These are phyloP conservation scores for Drosophila differens DNA, from an alignment of 2,888 invertebrate species.

Conservation along the genomic window DNA sequence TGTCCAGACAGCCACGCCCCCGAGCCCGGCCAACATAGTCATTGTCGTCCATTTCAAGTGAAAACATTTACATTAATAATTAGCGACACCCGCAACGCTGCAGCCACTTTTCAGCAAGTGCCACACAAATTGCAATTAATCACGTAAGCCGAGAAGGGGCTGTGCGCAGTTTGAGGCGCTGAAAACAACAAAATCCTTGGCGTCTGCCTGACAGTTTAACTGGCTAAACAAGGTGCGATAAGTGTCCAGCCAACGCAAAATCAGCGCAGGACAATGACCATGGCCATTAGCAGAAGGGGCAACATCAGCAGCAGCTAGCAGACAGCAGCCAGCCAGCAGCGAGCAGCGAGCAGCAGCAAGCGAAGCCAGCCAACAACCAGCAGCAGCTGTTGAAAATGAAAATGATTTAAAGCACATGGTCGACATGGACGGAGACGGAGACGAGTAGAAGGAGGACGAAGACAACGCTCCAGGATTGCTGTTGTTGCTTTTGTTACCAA, in stretches of 20 bases:
- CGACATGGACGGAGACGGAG: neutral
- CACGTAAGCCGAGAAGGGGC: slow-evolving; percentile 38
- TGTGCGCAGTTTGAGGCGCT: neutral
- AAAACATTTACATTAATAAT: slow-evolving; percentile 83
- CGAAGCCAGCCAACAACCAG: slow-evolving; percentile 18
- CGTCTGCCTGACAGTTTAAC: slow-evolving; percentile 75
- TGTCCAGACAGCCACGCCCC: slow-evolving; percentile 46
- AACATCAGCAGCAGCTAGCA: slow-evolving; percentile 11
- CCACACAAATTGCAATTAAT: slow-evolving; percentile 75
- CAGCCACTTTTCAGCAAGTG: slow-evolving; percentile 57
- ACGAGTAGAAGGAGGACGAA: neutral
- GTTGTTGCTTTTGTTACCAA: slow-evolving; percentile 37
- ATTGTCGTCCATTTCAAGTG: slow-evolving; percentile 57
- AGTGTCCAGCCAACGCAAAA: slow-evolving; percentile 69
- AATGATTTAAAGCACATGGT: slow-evolving; percentile 79
- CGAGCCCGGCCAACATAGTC: slow-evolving; percentile 18
- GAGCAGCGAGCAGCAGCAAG: slow-evolving; percentile 51
- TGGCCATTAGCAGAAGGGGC: slow-evolving; percentile 12
- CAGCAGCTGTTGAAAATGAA: slow-evolving; percentile 79
- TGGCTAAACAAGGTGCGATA: slow-evolving; percentile 82
- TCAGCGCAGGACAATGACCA: slow-evolving; percentile 80
- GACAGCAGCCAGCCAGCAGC: slow-evolving; percentile 18
- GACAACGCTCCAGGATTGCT: slow-evolving; percentile 30
- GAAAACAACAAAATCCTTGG: slow-evolving; percentile 53
- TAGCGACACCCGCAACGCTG: slow-evolving; percentile 53